Percentiles rank a stretch among this genome's conserved stretches.
Conservation (phyloP, 2,113 vertebrate genomes). For the Speoplatyrhinus poulsoni region DNA sequence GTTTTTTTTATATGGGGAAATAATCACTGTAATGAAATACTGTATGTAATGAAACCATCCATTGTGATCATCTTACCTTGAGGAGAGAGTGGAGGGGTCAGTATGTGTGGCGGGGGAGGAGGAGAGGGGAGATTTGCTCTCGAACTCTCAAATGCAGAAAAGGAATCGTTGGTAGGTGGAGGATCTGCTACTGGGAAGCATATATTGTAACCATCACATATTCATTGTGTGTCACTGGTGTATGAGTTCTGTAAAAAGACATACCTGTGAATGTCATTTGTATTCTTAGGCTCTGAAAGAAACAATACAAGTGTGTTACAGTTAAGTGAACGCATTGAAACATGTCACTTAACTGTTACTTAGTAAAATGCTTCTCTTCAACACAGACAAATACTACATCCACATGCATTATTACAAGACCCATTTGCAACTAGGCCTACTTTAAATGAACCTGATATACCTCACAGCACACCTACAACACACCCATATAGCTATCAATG, state of each 20-base stretch:
- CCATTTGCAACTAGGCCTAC: no score
- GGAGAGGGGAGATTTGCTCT: slow-evolving; percentile 2
- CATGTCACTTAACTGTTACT: neutral
- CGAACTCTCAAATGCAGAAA: neutral
- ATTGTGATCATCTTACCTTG: slow-evolving; percentile 24
- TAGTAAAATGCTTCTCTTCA: neutral
- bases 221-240: neutral
- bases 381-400: no score
- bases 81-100: neutral
- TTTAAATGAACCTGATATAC: no score
- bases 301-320: neutral
- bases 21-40: no score
- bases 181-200: neutral
- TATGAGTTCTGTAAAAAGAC: neutral
- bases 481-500: no score
- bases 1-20: no score
- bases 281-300: slow-evolving; percentile 66
- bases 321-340: neutral
- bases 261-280: slow-evolving; percentile 65
- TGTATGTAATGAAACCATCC: no score
- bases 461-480: no score
- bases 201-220: neutral
- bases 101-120: neutral
- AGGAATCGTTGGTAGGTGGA: slow-evolving; percentile 4
- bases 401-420: no score